A percentile compares a stretch with the other conserved stretches of the same genome.
Evolutionary conservation across 2,113 vertebrate genomes (phyloP).

Genomic region (Sterna hirundo): DNA sequence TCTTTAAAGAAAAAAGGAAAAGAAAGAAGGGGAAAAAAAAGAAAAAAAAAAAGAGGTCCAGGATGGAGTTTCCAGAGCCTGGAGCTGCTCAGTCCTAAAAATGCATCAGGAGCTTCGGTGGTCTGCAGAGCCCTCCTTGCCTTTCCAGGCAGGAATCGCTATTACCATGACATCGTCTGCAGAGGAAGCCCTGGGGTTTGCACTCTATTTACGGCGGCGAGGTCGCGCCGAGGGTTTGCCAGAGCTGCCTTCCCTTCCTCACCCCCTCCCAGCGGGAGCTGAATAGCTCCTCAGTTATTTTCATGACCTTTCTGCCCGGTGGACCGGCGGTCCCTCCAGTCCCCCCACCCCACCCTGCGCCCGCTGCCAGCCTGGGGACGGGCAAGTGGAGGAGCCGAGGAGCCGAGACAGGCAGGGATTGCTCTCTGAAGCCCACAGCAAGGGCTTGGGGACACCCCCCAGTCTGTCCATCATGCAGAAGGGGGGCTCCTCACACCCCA

Average conservation of each 20-base stretch:
- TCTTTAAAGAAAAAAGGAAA: not conserved
- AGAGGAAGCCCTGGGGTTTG: not conserved
- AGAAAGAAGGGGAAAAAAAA: no score
- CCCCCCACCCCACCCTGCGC: accelerated
- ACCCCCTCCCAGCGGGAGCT: not conserved
- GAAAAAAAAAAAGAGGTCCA: no score
- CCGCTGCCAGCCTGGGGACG: not conserved
- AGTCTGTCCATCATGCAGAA: accelerated
- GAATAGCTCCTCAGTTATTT: not conserved
- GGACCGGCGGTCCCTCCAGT: not conserved
- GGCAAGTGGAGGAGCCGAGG: not conserved
- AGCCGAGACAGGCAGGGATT: not conserved
- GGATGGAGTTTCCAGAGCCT: not conserved
- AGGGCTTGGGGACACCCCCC: not conserved
- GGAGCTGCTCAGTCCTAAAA: not conserved
- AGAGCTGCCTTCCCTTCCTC: not conserved
- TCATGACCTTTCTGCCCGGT: not conserved
- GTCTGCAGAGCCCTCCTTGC: not conserved
- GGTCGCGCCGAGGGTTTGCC: not conserved
- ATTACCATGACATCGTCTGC: not conserved
- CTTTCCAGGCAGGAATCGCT: not conserved
- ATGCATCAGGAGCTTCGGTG: not conserved
- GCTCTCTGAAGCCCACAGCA: not conserved
- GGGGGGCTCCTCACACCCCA: not conserved
- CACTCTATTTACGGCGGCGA: not conserved